Base-by-base conservation (phyloP, 2,888 invertebrate genomes). In the Miltochrista miniata region DNA sequence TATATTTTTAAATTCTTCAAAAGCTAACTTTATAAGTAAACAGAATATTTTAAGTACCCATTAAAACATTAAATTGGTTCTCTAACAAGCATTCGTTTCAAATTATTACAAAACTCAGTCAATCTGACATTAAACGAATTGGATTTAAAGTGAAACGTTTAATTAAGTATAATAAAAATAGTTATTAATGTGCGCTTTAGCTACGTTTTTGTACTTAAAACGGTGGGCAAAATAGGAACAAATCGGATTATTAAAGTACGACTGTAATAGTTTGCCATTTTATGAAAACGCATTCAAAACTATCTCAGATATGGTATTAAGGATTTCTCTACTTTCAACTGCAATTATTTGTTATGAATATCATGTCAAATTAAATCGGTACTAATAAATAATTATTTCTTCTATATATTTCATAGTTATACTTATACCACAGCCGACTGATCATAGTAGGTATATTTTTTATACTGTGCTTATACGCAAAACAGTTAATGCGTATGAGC, bases 251-350 rank as follows among this genome's bases (percentile, higher is more conserved):
- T n/a, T 76, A 76, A 72, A 69, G 65, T 75, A 74, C 71, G 73
- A 66, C 83, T 70, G 68, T 74, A 72, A 85, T 85, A 83, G 85
- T 74, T 84, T 81, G 82, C 73, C 74, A 75, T 71, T 79, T 78
- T 79, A 80, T 81, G 79, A 80, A 80, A 84, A 80, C 79, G 79
- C 71, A 71, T 64, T 63, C 57, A 56, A 51, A 73, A 71, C 76
- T 69, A 64, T 68, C 69, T 68, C 64, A n/a, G n/a, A n/a, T n/a
- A n/a, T n/a, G n/a, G n/a, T n/a, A n/a, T n/a, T n/a, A n/a, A n/a
- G n/a, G n/a, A n/a, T n/a, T n/a, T n/a, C n/a, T n/a, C n/a, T n/a
- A n/a, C n/a, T n/a, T n/a, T n/a, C n/a, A n/a, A n/a, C n/a, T n/a
- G n/a, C n/a, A n/a, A n/a, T n/a, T n/a, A n/a, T n/a, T n/a, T n/a